Conservation (phyloP, 2,888 invertebrate genomes). For the Thymelicus acteon region DNA sequence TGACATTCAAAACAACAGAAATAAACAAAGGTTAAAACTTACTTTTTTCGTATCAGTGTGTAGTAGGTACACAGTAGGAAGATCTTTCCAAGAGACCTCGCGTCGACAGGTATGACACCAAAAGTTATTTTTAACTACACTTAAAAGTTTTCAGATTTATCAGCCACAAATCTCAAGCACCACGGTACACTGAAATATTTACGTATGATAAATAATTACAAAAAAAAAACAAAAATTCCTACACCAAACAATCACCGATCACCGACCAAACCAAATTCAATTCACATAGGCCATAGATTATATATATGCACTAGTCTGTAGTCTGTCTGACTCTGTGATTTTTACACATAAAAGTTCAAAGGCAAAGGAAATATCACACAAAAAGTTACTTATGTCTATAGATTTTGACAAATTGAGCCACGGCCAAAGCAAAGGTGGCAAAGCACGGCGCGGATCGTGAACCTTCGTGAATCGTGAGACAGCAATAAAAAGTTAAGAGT, state of each 20-base stretch:
- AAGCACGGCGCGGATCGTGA: too few relatives aligned
- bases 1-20: neutral
- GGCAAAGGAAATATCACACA: neutral
- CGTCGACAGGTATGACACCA: slow-evolving; percentile 31
- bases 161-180: neutral
- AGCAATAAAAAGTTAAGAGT: too few relatives aligned
- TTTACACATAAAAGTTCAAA: neutral
- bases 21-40: slow-evolving; percentile 6
- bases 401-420: neutral
- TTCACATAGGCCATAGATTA: neutral
- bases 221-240: neutral
- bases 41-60: slow-evolving; percentile 16
- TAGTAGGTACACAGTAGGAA: neutral
- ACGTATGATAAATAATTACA: neutral
- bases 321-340: slow-evolving; percentile 6
- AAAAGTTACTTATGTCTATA: neutral
- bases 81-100: slow-evolving; percentile 30
- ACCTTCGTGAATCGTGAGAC: too few relatives aligned
- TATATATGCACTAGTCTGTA: neutral
- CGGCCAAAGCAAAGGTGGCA: too few relatives aligned
- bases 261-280: neutral
- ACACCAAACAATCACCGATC: neutral
- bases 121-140: slow-evolving; percentile 31
- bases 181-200: neutral
- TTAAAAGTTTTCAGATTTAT: slow-evolving; percentile 16